These are phyloP conservation scores for Micrasema longulum DNA, from an alignment of 1,140 invertebrate genomes.

Conservation along the genomic window DNA sequence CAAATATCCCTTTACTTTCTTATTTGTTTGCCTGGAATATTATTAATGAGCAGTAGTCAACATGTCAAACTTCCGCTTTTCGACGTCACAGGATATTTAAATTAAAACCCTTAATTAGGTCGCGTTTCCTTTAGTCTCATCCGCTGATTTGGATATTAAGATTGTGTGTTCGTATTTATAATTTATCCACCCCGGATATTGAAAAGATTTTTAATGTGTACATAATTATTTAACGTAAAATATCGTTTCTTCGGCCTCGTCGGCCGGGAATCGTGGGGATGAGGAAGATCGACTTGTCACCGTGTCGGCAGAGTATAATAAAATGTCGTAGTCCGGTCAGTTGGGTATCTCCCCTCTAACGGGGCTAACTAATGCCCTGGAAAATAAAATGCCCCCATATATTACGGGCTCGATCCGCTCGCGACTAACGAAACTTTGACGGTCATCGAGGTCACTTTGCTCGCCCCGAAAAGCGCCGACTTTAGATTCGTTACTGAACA, in stretches of 20 bases:
- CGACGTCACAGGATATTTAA: neutral
- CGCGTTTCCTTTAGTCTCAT: neutral
- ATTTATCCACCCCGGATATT: too few relatives aligned
- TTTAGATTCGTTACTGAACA: neutral
- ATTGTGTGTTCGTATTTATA: neutral
- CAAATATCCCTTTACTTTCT: neutral
- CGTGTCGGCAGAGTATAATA: slow-evolving; percentile 21
- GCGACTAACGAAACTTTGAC: slow-evolving; percentile 18
- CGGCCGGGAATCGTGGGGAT: neutral
- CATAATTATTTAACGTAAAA: neutral
- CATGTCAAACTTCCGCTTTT: slow-evolving; percentile 2
- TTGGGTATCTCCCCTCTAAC: neutral
- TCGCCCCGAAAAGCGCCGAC: neutral
- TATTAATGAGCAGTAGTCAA: slow-evolving; percentile 12
- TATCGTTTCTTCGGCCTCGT: neutral
- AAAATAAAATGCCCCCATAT: slow-evolving; percentile 38
- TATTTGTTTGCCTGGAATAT: neutral
- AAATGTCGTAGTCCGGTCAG: slow-evolving; percentile 18
- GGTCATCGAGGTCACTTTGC: slow-evolving; percentile 19
- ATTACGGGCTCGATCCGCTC: slow-evolving; percentile 4
- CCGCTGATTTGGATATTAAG: neutral
- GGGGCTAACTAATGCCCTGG: slow-evolving; percentile 38
- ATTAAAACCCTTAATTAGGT: slow-evolving; percentile 4
- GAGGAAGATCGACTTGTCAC: slow-evolving; percentile 9
- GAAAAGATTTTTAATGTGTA: neutral